Base-by-base conservation (phyloP, 2,888 invertebrate species). In the Drosophila nr. perissopoda region DNA sequence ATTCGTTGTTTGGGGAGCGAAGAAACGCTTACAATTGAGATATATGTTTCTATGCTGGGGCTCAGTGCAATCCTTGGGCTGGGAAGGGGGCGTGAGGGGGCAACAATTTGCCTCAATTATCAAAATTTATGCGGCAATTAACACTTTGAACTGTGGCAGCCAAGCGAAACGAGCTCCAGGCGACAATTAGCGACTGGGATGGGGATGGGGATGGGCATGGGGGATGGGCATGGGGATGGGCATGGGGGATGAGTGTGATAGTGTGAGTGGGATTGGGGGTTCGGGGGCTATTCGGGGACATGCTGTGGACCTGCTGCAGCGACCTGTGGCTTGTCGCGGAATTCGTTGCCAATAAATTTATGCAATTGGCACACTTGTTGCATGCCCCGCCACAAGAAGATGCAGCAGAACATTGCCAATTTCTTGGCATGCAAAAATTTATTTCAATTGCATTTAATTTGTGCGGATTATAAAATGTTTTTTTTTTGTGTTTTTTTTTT, bases 381-480 rank as follows among this genome's bases (percentile, higher is more conserved):
- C 79, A 83, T 79, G 72, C 72, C 66, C 65, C 67, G 7, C 48
- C 53, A 21, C 34, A 13, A 7, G 25, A 21, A 49, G 27, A 29
- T 25, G 60, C 31, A 68, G 40, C 21, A 65, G 61, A 66, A 69
- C 64, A 73, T 54, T 66, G 74, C 73, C 85, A 75, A 82, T 76
- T 82, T 82, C 82, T 80, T 72, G 63, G 64, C 71, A 89, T 87
- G 82, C 67, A 77, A 78, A 87, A 87, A 78, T 87, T 87, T 87
- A 84, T 87, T 87, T 87, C 86, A 87, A 87, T 87, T 87, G 87
- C 83, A 87, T 87, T 87, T 87, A 82, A 87, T 87, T 87, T 87
- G 82, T 74, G 69, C 53, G 87, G 86, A 87, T 87, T 89, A 87
- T 85, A 70, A 67, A 73, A 87, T 67, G 60, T 58, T 53, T n/a